These are phyloP conservation scores for Neodiprion fabricii DNA, from an alignment of 1,140 invertebrate species.

Conservation along the genomic window DNA sequence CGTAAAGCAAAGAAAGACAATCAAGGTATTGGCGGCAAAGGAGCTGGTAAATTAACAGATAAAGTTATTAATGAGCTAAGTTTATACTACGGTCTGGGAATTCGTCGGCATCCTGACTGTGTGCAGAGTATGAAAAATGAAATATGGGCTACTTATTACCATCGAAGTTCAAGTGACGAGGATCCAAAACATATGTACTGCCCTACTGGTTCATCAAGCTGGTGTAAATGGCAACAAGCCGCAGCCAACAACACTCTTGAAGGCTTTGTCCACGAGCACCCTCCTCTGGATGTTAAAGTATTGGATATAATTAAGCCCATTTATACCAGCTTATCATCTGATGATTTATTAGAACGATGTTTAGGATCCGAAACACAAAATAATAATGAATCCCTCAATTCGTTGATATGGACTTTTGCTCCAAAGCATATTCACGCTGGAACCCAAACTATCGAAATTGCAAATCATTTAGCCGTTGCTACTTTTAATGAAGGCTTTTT, in stretches of 20 bases:
- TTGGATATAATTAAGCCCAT: constrained; percentile 15
- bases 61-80: constrained; percentile 31
- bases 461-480: not conserved
- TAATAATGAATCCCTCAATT: no score
- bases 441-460: not conserved
- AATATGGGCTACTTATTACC: constrained; percentile 36
- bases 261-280: not conserved
- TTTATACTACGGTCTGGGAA: constrained; percentile 39
- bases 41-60: constrained; percentile 31
- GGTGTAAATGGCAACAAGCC: constrained; percentile 25
- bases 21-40: constrained; percentile 28
- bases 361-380: no score
- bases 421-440: constrained; percentile 3
- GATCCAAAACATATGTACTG: constrained; percentile 29
- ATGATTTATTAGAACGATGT: constrained; percentile 17
- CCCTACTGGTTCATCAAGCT: constrained; percentile 20
- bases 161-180: constrained; percentile 24
- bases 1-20: constrained; percentile 19
- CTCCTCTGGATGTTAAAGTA: constrained; percentile 15
- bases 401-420: not conserved
- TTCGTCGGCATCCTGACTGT: constrained; percentile 35
- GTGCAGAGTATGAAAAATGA: constrained; percentile 37
- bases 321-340: constrained; percentile 17
- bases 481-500: not conserved
- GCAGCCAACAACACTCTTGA: no score